Evolutionary conservation across 2,797 vertebrate species (phyloP), one percentile per base, ranked within the genome.

Genomic region (Lutjanus argentimaculatus): DNA sequence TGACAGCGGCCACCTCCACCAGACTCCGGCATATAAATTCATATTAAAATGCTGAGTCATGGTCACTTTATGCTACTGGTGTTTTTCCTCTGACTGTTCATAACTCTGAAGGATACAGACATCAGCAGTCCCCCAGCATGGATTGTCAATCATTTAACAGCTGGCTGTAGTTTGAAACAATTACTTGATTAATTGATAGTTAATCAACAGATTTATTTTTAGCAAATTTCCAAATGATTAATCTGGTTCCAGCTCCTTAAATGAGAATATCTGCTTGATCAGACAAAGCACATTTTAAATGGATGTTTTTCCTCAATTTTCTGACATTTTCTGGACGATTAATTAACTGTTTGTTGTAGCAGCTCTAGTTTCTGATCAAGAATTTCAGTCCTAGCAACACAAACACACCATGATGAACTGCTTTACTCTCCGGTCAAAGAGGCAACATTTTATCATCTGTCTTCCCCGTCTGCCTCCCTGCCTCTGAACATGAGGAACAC

Each of bases 41-140:
- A 58, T 21, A 15, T 72, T 11, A 72, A 76, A 83, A 71, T 57
- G 85, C 88, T 75, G 88, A 87, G 79, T 92, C 89, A 89, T 67
- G 56, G 56, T 76, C 74, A 66, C 65, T 73, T 57, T 9, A 53
- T 42, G 62, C 49, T 40, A 36, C 64, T 78, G 40, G 46, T 58
- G 72, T 42, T 80, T 85, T 73, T 74, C 58, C 49, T 55, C 19
- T 40, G 55, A 69, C 63, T 25, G 59, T 16, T 79, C 9, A 21
- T 17, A 64, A 43, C n/a, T 51, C 14, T 56, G 19, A 57, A 40
- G 53, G 53, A 57, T 4, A 52, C 67, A 42, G n/a, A 49, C 42
- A 70, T 75, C 22, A 42, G 46, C 62, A 19, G 75, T 14, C 14
- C 49, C 19, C 53, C 49, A 55, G 53, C 15, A 61, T 17, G 3